phyloP scores from a whole-genome alignment of 2,888 invertebrate genomes.

The Onchidella celtica region DNA sequence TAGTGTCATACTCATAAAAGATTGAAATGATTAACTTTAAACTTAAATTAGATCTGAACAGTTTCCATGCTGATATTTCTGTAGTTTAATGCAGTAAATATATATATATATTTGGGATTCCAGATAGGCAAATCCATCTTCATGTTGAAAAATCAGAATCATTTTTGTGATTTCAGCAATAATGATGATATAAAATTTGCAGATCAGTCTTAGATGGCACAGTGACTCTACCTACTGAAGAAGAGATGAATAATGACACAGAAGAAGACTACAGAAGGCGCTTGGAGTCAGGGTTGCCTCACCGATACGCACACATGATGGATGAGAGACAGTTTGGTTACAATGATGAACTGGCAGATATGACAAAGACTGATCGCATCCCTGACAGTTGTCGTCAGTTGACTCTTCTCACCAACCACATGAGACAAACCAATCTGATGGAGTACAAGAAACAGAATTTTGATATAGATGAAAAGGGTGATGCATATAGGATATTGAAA shows the following conservation, averaged over 20 bases:
- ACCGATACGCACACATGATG: constrained; percentile 91
- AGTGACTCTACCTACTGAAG: constrained; percentile 84
- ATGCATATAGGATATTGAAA: constrained; percentile 10
- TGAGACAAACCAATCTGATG: constrained; percentile 54
- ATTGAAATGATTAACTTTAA: too few species aligned
- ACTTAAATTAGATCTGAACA: too few species aligned
- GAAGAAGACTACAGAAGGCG: constrained; percentile 84
- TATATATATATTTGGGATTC: too few species aligned
- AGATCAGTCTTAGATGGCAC: constrained; percentile 84
- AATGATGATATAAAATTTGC: too few species aligned
- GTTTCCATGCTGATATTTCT: too few species aligned
- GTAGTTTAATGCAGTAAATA: too few species aligned
- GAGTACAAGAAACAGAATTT: constrained; percentile 61
- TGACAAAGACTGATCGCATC: constrained; percentile 84
- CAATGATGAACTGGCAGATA: constrained; percentile 85
- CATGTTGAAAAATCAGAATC: neutral
- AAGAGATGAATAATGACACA: constrained; percentile 87
- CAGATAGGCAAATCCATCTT: too few species aligned
- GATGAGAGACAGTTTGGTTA: constrained; percentile 87
- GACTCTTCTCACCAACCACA: constrained; percentile 83
- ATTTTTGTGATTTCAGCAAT: neutral
- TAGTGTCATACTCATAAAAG: too few species aligned
- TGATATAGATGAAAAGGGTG: constrained; percentile 40
- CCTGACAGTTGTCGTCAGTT: constrained; percentile 87
- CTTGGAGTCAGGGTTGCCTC: constrained; percentile 85